Conservation (phyloP, 1,140 invertebrate genomes). For the Bacillus rossius region DNA sequence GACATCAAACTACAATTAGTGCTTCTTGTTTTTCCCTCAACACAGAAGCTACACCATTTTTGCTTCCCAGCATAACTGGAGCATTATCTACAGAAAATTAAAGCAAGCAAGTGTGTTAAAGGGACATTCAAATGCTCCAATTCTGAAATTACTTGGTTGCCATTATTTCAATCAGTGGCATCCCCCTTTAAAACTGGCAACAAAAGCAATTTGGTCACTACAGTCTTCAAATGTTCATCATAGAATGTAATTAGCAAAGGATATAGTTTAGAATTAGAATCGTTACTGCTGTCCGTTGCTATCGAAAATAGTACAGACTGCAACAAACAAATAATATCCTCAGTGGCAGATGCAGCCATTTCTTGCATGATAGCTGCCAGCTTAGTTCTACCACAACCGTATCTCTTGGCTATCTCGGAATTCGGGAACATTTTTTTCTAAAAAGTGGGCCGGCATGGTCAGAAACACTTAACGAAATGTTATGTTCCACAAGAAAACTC, state of each 20-base stretch:
- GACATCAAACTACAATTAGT: background rate
- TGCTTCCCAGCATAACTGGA: background rate
- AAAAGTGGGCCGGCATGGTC: background rate
- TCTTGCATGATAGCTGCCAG: background rate
- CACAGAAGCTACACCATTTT: constrained; percentile 3
- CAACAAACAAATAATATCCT: background rate
- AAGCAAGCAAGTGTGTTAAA: background rate
- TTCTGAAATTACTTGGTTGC: background rate
- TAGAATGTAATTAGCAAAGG: background rate
- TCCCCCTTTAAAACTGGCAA: background rate
- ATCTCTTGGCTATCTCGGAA: background rate
- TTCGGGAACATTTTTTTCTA: constrained; percentile 3
- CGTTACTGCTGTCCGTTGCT: constrained; percentile 1
- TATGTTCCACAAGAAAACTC: background rate
- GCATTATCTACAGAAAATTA: background rate
- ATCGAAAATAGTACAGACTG: background rate
- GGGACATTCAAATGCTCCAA: background rate
- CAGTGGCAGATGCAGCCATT: background rate
- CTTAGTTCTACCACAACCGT: constrained; percentile 1
- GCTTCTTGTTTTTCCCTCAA: background rate
- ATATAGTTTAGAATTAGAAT: background rate
- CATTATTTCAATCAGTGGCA: background rate
- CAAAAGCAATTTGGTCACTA: no score
- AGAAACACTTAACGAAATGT: background rate
- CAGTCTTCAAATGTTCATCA: background rate